A percentile compares a stretch with the other conserved stretches of the same genome.
Conservation (phyloP, 2,888 invertebrate genomes). For the Latrodectus elegans region DNA sequence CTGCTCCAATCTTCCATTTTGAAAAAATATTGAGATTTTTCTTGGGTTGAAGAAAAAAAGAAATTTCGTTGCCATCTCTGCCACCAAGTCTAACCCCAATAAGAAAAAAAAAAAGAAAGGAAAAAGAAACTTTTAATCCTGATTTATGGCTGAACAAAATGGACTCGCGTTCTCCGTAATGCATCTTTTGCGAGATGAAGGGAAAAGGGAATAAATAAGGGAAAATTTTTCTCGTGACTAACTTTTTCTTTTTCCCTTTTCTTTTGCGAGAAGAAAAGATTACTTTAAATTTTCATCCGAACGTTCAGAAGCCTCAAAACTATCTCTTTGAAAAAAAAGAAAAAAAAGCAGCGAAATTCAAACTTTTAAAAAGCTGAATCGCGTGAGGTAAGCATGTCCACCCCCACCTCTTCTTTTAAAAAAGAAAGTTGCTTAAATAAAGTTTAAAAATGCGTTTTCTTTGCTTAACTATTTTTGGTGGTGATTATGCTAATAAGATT, state of each 20-base stretch:
- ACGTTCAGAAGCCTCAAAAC: not conserved
- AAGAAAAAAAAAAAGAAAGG: not conserved
- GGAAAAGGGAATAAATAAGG: not conserved
- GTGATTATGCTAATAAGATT: not conserved
- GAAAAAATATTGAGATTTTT: not conserved
- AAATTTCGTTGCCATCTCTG: not conserved
- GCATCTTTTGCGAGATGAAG: slow-evolving; percentile 4
- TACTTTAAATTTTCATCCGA: slow-evolving; percentile 12
- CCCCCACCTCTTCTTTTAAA: not conserved
- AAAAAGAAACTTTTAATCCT: slow-evolving; percentile 33
- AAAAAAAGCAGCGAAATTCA: not conserved
- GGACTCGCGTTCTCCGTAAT: slow-evolving; percentile 18
- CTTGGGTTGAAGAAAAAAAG: not conserved
- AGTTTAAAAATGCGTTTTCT: no score
- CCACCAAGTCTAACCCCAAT: not conserved
- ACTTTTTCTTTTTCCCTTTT: slow-evolving; percentile 1
- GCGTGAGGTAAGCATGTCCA: not conserved
- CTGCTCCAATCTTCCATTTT: slow-evolving; percentile 5
- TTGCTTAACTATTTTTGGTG: not conserved
- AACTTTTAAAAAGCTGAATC: not conserved
- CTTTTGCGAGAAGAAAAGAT: not conserved
- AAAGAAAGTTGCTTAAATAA: not conserved
- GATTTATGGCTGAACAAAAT: slow-evolving; percentile 44
- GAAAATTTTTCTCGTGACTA: not conserved
- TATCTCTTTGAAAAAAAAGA: not conserved